Base-by-base conservation (phyloP, 2,888 invertebrate species). In the Ariolimax columbianus region DNA sequence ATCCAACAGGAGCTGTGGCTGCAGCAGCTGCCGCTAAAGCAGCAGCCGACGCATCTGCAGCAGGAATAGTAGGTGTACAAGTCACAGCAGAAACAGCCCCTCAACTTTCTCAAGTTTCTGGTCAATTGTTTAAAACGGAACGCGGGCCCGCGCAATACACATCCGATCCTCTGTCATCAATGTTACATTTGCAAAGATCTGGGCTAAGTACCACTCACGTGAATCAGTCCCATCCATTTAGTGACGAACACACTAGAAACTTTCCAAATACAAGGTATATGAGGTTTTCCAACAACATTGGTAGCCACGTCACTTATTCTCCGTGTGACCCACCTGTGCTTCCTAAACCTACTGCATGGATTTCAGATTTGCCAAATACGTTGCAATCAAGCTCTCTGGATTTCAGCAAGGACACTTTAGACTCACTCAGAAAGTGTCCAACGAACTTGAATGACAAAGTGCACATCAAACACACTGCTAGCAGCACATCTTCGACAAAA, bases 1-100 rank as follows among this genome's bases (percentile, higher is more conserved):
- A 77, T 19, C 83, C 68, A 1, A 77, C 77, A 1, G 77, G 77
- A 0, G 77, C 77, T 11, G 38, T 77, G 23, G 77, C 83, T 30
- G 77, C 83, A 36, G 83, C 77, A 0, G 77, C 77, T 1, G 68
- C 83, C 23, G 83, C 77, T 26, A 77, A 83, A 66, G 83, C 83
- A 47, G 77, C 77, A 36, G 77, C 77, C 33, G 83, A 77, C 23
- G 83, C 55, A 72, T 40, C 38, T 59, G 17, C 59, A 30, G 38
- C n/a, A 55, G 51, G 30, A 7, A 77, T 38, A 36, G 36, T 4
- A 3, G 55, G 6, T 17, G 19, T 55, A 23, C 55, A 55, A 23
- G n/a, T 70, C 11, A 47, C n/a, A 36, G 26, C 26, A n/a, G n/a
- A 59, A 17, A 40, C 40, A 30, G 26, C 17, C 4, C n/a, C 78